A percentile compares a stretch with the other conserved stretches of the same genome.
phyloP scores from a whole-genome alignment of 2,797 vertebrate species.

The Gastrophryne carolinensis region DNA sequence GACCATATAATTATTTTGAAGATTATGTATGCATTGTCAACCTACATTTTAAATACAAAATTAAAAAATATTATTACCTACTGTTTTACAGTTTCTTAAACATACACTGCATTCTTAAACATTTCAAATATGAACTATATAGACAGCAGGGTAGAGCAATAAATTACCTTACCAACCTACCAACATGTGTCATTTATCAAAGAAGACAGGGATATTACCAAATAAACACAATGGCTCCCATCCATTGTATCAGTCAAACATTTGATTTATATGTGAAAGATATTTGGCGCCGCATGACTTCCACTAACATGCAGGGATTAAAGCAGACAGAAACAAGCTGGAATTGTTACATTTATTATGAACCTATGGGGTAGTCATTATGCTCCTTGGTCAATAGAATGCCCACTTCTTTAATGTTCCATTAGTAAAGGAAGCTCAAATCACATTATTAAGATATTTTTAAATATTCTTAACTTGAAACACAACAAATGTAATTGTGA shows the following conservation, averaged over 20 bases:
- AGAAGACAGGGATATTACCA: not conserved
- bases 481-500: no score
- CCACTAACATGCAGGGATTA: not conserved
- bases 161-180: not conserved
- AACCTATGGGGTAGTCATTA: not conserved
- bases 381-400: not conserved
- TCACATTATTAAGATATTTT: not conserved
- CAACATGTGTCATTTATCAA: not conserved
- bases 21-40: not conserved
- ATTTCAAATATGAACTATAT: not conserved
- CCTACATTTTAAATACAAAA: not conserved
- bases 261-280: not conserved
- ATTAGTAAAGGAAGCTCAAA: not conserved
- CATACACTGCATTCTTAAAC: not conserved
- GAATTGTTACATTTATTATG: not conserved
- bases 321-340: not conserved
- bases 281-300: not conserved
- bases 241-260: not conserved
- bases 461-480: no score
- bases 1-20: no score
- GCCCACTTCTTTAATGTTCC: not conserved
- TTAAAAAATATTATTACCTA: not conserved
- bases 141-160: not conserved
- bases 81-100: not conserved
- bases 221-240: not conserved